These are phyloP conservation scores for Mola mola DNA, from an alignment of 2,113 vertebrate species.

Conservation along the genomic window DNA sequence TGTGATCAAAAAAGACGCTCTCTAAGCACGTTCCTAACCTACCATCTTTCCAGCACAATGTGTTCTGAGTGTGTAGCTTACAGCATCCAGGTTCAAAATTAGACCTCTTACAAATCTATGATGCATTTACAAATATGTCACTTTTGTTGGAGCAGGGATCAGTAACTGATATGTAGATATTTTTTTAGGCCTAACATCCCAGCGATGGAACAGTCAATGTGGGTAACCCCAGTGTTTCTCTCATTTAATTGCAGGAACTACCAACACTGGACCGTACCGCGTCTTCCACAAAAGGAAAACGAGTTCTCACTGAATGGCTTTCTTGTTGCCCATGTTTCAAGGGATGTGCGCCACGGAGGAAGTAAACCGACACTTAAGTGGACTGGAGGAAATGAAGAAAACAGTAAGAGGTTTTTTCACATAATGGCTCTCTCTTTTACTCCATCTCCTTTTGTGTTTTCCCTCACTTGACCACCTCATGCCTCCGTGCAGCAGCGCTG, in stretches of 20 bases:
- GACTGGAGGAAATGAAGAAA: conserved; percentile 55
- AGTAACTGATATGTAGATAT: conserved; percentile 80
- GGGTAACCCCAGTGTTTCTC: conserved; percentile 35
- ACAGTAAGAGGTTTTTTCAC: conserved; percentile 51
- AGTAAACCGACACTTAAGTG: conserved; percentile 53
- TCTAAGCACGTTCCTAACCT: conserved; percentile 69
- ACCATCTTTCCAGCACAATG: conserved; percentile 61
- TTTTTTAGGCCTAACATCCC: conserved; percentile 73
- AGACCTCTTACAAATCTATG: conserved; percentile 71
- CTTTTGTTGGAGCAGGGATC: conserved; percentile 66
- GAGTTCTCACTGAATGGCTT: conserved; percentile 27
- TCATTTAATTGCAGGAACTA: conserved; percentile 26
- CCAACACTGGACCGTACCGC: conserved; percentile 30
- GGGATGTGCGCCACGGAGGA: conserved; percentile 38
- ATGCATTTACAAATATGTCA: conserved; percentile 67
- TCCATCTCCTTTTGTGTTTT: neutral
- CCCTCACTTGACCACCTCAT: conserved; percentile 71
- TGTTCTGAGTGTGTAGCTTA: conserved; percentile 54
- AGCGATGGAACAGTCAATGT: conserved; percentile 33
- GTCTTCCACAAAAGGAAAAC: conserved; percentile 22
- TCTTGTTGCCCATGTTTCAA: conserved; percentile 9
- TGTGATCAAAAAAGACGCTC: conserved; percentile 64
- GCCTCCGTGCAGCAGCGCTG: conserved; percentile 98
- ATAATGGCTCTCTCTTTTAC: conserved; percentile 13
- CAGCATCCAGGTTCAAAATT: conserved; percentile 67